Conservation (phyloP, 2,113 vertebrate species). For the Scolopax mira region DNA sequence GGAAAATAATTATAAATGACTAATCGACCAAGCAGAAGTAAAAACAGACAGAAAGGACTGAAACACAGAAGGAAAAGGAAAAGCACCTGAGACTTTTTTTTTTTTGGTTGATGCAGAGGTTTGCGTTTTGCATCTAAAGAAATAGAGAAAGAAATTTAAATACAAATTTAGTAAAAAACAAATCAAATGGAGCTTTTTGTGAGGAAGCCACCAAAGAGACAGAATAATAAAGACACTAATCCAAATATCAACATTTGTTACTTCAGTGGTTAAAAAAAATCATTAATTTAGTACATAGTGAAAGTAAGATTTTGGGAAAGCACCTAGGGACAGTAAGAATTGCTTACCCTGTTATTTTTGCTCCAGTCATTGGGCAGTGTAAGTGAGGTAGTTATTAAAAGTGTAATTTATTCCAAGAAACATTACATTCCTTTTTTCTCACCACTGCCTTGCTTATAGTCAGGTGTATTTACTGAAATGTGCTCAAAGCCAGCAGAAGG, state of each 20-base stretch:
- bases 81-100: rapidly evolving
- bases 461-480: not conserved
- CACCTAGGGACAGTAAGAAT: not conserved
- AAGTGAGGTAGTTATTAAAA: not conserved
- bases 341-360: not conserved
- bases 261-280: not conserved
- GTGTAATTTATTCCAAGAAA: not conserved
- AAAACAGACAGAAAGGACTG: not conserved
- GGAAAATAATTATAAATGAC: not conserved
- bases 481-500: not conserved
- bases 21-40: constrained; percentile 16
- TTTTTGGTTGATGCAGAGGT: not conserved
- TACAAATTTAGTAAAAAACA: not conserved
- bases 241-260: not conserved
- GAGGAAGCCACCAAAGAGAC: not conserved
- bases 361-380: not conserved
- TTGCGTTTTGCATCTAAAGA: not conserved
- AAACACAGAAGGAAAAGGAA: not conserved
- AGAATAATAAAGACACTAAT: not conserved
- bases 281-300: not conserved
- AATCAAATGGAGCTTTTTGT: not conserved
- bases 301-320: constrained; percentile 27
- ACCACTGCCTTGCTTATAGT: not conserved
- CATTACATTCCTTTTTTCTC: not conserved
- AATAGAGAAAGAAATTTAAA: not conserved